Conservation (phyloP, 2,888 invertebrate genomes). For the Phalangium opilio region DNA sequence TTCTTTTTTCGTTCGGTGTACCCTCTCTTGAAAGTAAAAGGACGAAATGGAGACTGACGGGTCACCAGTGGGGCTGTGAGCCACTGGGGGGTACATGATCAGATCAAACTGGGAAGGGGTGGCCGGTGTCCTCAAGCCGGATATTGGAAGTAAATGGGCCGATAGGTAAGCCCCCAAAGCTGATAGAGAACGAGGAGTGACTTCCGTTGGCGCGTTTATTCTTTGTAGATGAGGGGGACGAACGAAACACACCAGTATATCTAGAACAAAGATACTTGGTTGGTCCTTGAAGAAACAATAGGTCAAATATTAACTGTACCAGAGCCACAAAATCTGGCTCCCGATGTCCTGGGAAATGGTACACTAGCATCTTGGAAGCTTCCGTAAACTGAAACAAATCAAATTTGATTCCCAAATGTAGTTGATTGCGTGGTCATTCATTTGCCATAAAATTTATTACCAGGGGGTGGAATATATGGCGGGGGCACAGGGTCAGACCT, state of each 20-base stretch:
- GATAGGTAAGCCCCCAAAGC: conserved; percentile 42
- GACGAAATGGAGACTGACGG: conserved; percentile 45
- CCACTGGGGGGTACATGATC: conserved; percentile 21
- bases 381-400: conserved; percentile 21
- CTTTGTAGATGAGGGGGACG: conserved; percentile 43
- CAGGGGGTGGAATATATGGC: conserved; percentile 17
- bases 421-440: too few species aligned
- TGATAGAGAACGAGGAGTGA: conserved; percentile 59
- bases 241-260: conserved; percentile 67
- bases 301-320: too few species aligned
- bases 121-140: conserved; percentile 15
- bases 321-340: conserved; percentile 81
- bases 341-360: conserved; percentile 85
- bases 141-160: conserved; percentile 23
- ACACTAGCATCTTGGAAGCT: conserved; percentile 47
- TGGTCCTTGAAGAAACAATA: too few species aligned
- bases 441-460: too few species aligned
- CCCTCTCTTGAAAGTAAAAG: conserved; percentile 65
- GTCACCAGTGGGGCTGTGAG: conserved; percentile 32
- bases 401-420: too few species aligned
- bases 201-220: conserved; percentile 33
- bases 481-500: conserved; percentile 8
- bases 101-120: conserved; percentile 20
- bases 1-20: too few species aligned
- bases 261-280: too few species aligned